Percentiles rank a stretch among this genome's conserved stretches.
Conservation (phyloP, 2,797 vertebrate species). For the Tapirus indicus region DNA sequence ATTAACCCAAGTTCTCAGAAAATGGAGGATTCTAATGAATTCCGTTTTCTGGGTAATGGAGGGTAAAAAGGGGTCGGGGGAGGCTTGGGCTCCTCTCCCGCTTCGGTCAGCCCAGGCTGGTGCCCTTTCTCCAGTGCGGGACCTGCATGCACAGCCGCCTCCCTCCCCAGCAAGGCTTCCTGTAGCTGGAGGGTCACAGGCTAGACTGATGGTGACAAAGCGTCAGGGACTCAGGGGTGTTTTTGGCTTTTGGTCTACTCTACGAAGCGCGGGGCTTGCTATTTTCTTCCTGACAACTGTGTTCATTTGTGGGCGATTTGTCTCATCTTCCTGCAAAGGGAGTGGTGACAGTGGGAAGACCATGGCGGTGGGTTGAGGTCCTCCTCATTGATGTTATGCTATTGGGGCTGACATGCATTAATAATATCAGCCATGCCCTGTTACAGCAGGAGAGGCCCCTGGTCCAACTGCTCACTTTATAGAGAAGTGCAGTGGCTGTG, state of each 20-base stretch:
- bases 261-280: background rate
- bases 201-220: background rate
- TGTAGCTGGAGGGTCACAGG: background rate
- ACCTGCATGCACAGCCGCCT: background rate
- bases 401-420: background rate
- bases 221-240: background rate
- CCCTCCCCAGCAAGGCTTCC: background rate
- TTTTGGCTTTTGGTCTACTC: background rate
- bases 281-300: background rate
- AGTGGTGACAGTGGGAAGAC: background rate
- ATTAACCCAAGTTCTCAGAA: slow-evolving; percentile 68
- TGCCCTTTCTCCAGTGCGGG: background rate
- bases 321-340: background rate
- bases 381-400: background rate
- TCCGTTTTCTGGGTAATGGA: slow-evolving; percentile 60
- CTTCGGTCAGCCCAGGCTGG: background rate
- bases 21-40: slow-evolving; percentile 66
- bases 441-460: background rate
- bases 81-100: background rate
- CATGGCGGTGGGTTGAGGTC: background rate
- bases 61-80: background rate
- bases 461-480: background rate
- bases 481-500: background rate
- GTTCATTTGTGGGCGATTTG: background rate
- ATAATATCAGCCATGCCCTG: background rate